Percentiles rank a stretch among this genome's conserved stretches.
These are phyloP conservation scores for Pseudomugil gertrudae DNA, from an alignment of 2,797 vertebrate species.

Conservation along the genomic window DNA sequence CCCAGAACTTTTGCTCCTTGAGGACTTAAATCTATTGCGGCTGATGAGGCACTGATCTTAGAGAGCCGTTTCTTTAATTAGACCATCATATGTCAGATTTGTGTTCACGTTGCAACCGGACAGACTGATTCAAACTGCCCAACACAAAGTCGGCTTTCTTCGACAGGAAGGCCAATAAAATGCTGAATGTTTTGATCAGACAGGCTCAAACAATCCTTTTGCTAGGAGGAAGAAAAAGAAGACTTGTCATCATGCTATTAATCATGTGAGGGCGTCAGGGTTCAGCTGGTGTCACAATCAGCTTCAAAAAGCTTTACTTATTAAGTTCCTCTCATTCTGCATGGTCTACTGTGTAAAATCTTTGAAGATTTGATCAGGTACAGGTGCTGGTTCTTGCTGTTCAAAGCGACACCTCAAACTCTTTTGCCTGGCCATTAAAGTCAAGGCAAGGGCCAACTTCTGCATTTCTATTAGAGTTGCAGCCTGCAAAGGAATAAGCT, in stretches of 20 bases:
- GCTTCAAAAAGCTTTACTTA: conserved; percentile 81
- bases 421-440: conserved; percentile 74
- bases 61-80: conserved; percentile 52
- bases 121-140: conserved; percentile 36
- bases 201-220: conserved; percentile 70
- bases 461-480: conserved; percentile 74
- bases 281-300: conserved; percentile 76
- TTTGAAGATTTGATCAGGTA: conserved; percentile 85
- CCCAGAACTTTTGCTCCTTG: conserved; percentile 15
- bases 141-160: conserved; percentile 56
- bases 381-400: conserved; percentile 70
- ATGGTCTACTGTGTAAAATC: conserved; percentile 64
- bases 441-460: conserved; percentile 68
- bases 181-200: conserved; percentile 78
- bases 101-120: conserved; percentile 35
- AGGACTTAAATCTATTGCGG: conserved; percentile 46
- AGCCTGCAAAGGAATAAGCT: conserved; percentile 70
- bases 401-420: conserved; percentile 80
- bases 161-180: conserved; percentile 69
- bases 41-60: conserved; percentile 52
- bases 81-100: conserved; percentile 46
- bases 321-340: conserved; percentile 79
- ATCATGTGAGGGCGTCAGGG: conserved; percentile 76
- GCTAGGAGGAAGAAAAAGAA: conserved; percentile 49
- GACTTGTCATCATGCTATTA: conserved; percentile 73